Percentiles rank a stretch among this genome's conserved stretches.
These are phyloP conservation scores for Teleogryllus oceanicus DNA, from an alignment of 2,888 invertebrate species.

Conservation along the genomic window DNA sequence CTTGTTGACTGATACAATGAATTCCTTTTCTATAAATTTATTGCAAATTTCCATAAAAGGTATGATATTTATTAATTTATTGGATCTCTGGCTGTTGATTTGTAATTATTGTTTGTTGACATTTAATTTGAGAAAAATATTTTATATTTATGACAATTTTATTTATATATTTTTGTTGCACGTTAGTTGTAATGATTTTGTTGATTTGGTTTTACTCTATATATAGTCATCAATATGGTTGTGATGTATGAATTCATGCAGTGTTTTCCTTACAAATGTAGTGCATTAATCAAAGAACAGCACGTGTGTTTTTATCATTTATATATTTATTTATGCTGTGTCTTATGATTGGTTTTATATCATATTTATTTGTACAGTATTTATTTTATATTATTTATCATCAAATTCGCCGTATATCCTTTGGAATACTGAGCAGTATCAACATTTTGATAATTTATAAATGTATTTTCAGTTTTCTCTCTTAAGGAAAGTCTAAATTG, in stretches of 20 bases:
- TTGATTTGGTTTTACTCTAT: neutral
- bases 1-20: too few relatives aligned
- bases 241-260: neutral
- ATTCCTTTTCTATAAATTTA: too few relatives aligned
- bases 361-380: constrained; percentile 18
- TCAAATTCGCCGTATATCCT: too few relatives aligned
- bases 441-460: too few relatives aligned
- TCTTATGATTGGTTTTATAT: neutral
- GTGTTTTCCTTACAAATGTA: neutral
- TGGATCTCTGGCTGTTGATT: too few relatives aligned
- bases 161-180: neutral
- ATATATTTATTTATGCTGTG: neutral
- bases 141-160: neutral
- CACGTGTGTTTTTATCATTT: neutral
- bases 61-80: too few relatives aligned
- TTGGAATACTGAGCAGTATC: too few relatives aligned
- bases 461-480: too few relatives aligned
- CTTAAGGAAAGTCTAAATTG: too few relatives aligned
- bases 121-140: neutral
- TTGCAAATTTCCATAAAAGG: too few relatives aligned
- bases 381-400: neutral
- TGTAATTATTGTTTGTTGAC: neutral
- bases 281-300: neutral
- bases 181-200: too few relatives aligned
- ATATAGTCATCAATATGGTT: constrained; percentile 2